phyloP scores from a whole-genome alignment of 2,797 vertebrate genomes.

The Anguilla anguilla region DNA sequence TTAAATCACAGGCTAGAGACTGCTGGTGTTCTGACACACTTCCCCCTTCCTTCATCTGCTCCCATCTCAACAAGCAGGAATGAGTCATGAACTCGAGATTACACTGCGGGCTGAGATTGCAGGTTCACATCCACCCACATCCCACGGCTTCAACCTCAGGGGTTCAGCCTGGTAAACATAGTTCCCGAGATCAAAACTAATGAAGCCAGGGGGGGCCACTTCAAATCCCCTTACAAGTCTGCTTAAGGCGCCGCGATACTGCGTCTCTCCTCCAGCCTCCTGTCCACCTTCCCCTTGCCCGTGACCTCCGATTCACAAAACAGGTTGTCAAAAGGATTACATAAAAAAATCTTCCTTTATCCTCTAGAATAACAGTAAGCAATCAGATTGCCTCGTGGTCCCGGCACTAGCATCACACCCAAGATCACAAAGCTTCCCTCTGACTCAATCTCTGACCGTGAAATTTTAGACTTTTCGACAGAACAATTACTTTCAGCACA shows the following conservation, averaged over 20 bases:
- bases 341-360: not conserved
- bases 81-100: not conserved
- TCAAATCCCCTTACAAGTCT: not conserved
- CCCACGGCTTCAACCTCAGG: not conserved
- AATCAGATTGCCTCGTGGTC: not conserved
- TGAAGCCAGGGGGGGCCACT: not conserved
- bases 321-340: not conserved
- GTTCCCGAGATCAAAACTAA: not conserved
- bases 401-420: not conserved
- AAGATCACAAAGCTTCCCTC: not conserved
- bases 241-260: not conserved
- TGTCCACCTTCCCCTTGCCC: not conserved
- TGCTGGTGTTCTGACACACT: not conserved
- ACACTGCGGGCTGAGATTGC: not conserved
- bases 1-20: not conserved
- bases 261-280: not conserved
- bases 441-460: not conserved
- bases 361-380: conserved; percentile 1
- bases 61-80: not conserved
- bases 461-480: not conserved
- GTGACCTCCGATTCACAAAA: not conserved
- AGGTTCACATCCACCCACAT: not conserved
- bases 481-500: conserved; percentile 1
- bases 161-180: not conserved
- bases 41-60: conserved; percentile 12